Evolutionary conservation across 1,140 invertebrate species (phyloP), one percentile per base, ranked within the genome.

Genomic region (Drosophila kohkoa): DNA sequence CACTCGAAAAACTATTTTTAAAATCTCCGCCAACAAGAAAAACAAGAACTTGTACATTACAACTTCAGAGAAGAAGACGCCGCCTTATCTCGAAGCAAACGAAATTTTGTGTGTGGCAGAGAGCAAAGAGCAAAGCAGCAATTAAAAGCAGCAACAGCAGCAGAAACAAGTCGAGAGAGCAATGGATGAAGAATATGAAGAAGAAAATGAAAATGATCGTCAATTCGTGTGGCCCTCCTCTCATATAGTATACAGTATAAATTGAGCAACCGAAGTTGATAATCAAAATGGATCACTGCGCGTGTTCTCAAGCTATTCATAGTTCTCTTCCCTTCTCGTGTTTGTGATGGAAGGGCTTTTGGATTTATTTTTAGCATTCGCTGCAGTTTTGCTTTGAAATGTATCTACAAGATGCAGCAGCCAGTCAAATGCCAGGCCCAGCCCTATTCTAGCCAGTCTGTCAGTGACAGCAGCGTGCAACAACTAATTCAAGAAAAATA

Each of bases 351-450:
- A 75, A 75, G 72, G 72, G 72, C 72, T 75, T 70, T 69, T 49
- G 49, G 41, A 15, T 58, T 45, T 75, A 75, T 75, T 70, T 75
- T 75, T 75, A 75, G 72, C 66, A 51, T 41, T 10, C 30, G 65
- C 51, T 70, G 69, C 69, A 72, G 63, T 71, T 69, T 71, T n/a
- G 64, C 70, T 73, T 73, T 67, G 70, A 73, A 73, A 73, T 74
- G 71, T 69, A 74, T 74, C 71, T 48, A 62, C 64, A 74, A 74
- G 71, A 68, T 74, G 43, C 71, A 67, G 45, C 32, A 55, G 68
- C 57, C 59, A 67, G 57, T 30, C 59, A 71, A 55, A 64, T 64
- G 59, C 59, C 66, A 72, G 49, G 15, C 52, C 15, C 52, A 20
- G 55, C 60, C 51, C 30, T 54, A 15, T n/a, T 52, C 60, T 25